phyloP scores from a whole-genome alignment of 2,113 vertebrate genomes.

The Crotalus tigris region DNA sequence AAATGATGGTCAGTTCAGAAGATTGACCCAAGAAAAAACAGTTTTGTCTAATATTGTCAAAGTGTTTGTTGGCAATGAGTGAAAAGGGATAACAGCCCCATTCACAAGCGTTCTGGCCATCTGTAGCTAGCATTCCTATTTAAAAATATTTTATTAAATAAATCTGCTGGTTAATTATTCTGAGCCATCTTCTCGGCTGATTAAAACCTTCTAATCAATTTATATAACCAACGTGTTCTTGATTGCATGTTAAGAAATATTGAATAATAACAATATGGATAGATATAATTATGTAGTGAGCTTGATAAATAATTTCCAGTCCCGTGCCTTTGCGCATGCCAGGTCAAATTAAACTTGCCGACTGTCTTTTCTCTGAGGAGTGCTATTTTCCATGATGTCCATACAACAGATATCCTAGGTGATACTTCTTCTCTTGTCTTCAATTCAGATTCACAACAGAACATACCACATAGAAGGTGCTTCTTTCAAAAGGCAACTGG shows the following conservation, averaged over 20 bases:
- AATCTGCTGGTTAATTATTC: not conserved
- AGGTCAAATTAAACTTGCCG: not conserved
- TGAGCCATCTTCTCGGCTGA: not conserved
- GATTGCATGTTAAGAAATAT: not conserved
- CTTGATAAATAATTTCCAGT: not conserved
- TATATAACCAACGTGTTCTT: not conserved
- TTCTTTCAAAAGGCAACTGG: not conserved
- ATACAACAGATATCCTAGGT: not conserved
- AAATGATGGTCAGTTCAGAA: not conserved
- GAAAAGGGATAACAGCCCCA: not conserved
- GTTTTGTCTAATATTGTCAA: not conserved
- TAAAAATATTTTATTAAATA: not conserved
- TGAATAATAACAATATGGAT: not conserved
- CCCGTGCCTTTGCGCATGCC: not conserved
- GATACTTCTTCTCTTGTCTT: not conserved
- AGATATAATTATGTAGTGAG: not conserved
- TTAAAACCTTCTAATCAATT: not conserved
- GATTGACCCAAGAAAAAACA: not conserved
- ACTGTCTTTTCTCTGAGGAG: not conserved
- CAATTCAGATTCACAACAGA: not conserved
- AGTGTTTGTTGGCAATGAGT: not conserved
- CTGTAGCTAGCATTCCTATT: not conserved
- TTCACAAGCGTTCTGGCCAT: not conserved
- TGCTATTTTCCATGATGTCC: not conserved
- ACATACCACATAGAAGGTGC: not conserved